A percentile compares a stretch with the other conserved stretches of the same genome.
Evolutionary conservation across 2,888 invertebrate species (phyloP).

Genomic region (Drosophila fulvimacula): DNA sequence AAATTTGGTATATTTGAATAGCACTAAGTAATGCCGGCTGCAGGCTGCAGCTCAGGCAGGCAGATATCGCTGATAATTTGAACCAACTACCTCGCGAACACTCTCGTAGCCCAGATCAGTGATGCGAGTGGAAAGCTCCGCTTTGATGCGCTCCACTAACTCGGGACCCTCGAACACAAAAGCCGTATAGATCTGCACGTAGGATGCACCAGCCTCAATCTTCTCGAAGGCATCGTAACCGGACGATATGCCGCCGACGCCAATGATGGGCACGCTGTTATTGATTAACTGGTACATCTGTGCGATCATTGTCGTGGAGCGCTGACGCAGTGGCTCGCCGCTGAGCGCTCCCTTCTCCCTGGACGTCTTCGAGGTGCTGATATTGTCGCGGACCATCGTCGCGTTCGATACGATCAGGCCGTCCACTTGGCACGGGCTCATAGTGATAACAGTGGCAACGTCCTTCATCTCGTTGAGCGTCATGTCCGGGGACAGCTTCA

Average conservation of each 20-base stretch:
- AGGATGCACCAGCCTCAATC: constrained; percentile 96
- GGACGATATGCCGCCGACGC: constrained; percentile 97
- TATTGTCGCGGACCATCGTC: constrained; percentile 89
- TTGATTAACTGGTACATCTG: constrained; percentile 94
- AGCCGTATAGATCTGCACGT: constrained; percentile 96
- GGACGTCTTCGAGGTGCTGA: constrained; percentile 86
- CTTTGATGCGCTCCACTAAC: constrained; percentile 91
- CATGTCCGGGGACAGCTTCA: constrained; percentile 98
- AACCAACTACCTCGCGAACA: constrained; percentile 91
- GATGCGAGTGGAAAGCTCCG: constrained; percentile 91
- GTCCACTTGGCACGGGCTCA: constrained; percentile 90
- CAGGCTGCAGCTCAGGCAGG: background rate
- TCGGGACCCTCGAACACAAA: constrained; percentile 94
- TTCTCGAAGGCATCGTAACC: constrained; percentile 97
- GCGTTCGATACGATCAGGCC: constrained; percentile 98
- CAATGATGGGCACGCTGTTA: constrained; percentile 94
- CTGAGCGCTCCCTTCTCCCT: constrained; percentile 95
- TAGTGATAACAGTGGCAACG: constrained; percentile 90
- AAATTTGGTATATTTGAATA: background rate
- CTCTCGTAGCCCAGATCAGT: constrained; percentile 88
- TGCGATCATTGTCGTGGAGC: constrained; percentile 93
- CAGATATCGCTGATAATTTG: constrained; percentile 80
- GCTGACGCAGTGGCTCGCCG: constrained; percentile 93
- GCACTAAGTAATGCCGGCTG: too few relatives aligned
- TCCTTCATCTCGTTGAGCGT: constrained; percentile 90